Evolutionary conservation across 1,140 invertebrate genomes (phyloP).

Genomic region (Paraescarpia echinospica): DNA sequence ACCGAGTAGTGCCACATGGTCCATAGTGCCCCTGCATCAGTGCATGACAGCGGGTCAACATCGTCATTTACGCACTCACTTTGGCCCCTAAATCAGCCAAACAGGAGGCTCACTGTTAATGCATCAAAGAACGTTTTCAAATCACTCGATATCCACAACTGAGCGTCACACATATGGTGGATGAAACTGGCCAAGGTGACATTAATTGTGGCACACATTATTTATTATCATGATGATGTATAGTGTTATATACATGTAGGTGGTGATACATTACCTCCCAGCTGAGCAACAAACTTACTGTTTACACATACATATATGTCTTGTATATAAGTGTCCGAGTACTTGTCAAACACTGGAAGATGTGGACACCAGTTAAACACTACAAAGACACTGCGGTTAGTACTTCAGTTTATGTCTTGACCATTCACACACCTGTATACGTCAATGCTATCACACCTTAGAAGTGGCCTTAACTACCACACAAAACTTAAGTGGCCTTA

Average conservation of each 20-base stretch:
- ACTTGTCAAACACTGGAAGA: background rate
- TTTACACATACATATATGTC: background rate
- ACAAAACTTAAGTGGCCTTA: no score
- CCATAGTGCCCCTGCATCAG: background rate
- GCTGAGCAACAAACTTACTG: background rate
- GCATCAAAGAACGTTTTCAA: background rate
- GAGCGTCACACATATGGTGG: background rate
- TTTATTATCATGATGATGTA: background rate
- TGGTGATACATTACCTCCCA: background rate
- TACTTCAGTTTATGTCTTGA: no score
- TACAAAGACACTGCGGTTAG: background rate
- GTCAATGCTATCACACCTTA: background rate
- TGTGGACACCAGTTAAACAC: background rate
- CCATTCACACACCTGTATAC: background rate
- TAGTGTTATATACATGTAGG: background rate
- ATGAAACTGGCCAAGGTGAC: background rate
- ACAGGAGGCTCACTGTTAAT: background rate
- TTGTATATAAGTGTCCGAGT: background rate
- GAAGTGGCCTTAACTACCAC: background rate
- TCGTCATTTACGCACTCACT: background rate
- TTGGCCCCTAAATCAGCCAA: background rate
- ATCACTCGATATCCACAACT: background rate
- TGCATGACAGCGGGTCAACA: background rate
- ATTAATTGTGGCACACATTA: background rate
- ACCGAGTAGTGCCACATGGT: background rate